Evolutionary conservation across 2,113 vertebrate species (phyloP).

Genomic region (Marcusenius ussheri): DNA sequence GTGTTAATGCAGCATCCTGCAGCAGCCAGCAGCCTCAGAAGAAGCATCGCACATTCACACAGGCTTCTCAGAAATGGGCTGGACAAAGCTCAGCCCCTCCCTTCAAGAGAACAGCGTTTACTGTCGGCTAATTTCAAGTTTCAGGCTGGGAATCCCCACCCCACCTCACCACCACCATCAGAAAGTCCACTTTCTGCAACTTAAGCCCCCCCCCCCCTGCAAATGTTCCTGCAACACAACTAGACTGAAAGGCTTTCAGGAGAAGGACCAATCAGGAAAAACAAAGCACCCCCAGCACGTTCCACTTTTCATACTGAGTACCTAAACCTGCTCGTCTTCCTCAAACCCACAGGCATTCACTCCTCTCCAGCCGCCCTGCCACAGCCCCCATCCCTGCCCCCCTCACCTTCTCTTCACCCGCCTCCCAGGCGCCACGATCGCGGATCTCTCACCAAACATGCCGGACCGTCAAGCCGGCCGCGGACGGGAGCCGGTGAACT

Average conservation of each 20-base stretch:
- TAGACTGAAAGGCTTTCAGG: neutral
- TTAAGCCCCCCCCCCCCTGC: neutral
- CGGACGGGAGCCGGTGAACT: constrained; percentile 9
- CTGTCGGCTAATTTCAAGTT: neutral
- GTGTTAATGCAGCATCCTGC: neutral
- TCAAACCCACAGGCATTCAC: neutral
- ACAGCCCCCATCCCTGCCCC: neutral
- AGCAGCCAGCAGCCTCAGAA: neutral
- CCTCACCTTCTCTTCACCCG: constrained; percentile 48
- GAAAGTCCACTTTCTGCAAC: neutral
- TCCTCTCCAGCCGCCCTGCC: neutral
- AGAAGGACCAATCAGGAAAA: neutral
- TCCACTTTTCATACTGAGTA: neutral
- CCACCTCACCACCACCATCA: neutral
- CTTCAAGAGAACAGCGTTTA: neutral
- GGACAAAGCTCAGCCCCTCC: neutral
- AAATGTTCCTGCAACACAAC: neutral
- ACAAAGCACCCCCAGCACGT: neutral
- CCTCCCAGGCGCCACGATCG: constrained; percentile 39
- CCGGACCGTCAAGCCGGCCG: constrained; percentile 8
- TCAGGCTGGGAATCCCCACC: neutral
- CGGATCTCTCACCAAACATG: constrained; percentile 37
- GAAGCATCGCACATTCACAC: neutral
- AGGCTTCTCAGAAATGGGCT: neutral
- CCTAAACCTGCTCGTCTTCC: neutral